Percentiles rank a stretch among this genome's conserved stretches.
Evolutionary conservation across 1,140 invertebrate species (phyloP).

Genomic region (Lordiphosa mommai): DNA sequence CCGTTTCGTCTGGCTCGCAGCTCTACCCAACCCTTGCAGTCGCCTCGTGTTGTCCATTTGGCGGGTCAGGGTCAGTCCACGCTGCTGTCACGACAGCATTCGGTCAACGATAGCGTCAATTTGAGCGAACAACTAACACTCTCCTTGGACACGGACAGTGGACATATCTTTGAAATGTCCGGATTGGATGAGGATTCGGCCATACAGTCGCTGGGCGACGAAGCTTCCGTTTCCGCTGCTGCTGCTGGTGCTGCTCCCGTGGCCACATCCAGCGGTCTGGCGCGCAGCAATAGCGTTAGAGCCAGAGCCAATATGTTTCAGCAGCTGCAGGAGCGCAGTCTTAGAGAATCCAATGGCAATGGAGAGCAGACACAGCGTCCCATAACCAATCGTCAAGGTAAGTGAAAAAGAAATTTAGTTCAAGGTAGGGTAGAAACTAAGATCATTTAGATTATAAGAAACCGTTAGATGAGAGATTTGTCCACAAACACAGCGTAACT

Average conservation of each 20-base stretch:
- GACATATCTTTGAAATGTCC: conserved; percentile 76
- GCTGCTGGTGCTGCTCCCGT: conserved; percentile 6
- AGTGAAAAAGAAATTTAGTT: conserved; percentile 17
- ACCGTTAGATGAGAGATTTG: too few relatives aligned
- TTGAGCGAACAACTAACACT: conserved; percentile 57
- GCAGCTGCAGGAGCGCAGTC: conserved; percentile 81
- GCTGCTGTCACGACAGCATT: conserved; percentile 38
- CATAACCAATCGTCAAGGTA: conserved; percentile 46
- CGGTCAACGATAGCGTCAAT: conserved; percentile 49
- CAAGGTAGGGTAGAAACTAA: too few relatives aligned
- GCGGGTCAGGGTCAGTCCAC: conserved; percentile 17
- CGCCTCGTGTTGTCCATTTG: conserved; percentile 51
- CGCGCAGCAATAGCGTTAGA: conserved; percentile 83
- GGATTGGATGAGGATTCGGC: conserved; percentile 65
- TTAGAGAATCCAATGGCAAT: conserved; percentile 24
- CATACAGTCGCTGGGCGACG: conserved; percentile 47
- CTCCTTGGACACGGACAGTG: conserved; percentile 57
- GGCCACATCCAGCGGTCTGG: conserved; percentile 62
- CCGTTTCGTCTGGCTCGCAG: conserved; percentile 58
- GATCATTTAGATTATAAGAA: neutral
- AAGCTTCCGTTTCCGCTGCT: conserved; percentile 13
- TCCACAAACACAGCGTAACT: too few relatives aligned
- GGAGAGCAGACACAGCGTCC: conserved; percentile 15
- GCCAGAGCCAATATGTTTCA: conserved; percentile 84
- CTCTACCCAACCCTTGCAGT: conserved; percentile 61